A percentile compares a stretch with the other conserved stretches of the same genome.
phyloP scores from a whole-genome alignment of 2,888 invertebrate species.

The Podabrus alpinus region DNA sequence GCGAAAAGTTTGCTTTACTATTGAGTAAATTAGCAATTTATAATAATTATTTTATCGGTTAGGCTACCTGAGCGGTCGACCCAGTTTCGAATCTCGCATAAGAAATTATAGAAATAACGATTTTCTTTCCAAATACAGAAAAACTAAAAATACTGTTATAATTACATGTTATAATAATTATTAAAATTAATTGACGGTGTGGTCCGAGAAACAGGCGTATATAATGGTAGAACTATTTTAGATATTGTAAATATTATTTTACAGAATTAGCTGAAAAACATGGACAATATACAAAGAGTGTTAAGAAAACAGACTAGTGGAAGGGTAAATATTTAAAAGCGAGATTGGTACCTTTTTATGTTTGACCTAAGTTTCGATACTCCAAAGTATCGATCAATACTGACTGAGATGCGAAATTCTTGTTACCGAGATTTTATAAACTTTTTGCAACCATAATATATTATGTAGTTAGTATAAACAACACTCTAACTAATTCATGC shows the following conservation, averaged over 20 bases:
- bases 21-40: background rate
- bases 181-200: too few relatives aligned
- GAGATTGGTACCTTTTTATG: background rate
- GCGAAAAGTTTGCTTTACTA: background rate
- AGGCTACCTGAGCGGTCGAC: background rate
- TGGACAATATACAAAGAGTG: background rate
- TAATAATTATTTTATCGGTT: background rate
- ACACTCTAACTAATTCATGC: background rate
- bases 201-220: background rate
- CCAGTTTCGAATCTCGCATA: background rate
- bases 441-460: background rate
- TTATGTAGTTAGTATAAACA: too few relatives aligned
- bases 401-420: background rate
- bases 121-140: background rate
- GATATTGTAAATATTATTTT: background rate
- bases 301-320: background rate
- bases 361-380: background rate
- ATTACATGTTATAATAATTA: too few relatives aligned
- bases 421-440: background rate
- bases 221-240: background rate
- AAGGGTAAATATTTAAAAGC: background rate
- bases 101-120: background rate
- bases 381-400: background rate
- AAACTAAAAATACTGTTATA: background rate
- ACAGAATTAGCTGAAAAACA: background rate